A percentile compares a stretch with the other conserved stretches of the same genome.
Conservation (phyloP, 2,797 vertebrate genomes). For the Neosilurus hyrtlii region DNA sequence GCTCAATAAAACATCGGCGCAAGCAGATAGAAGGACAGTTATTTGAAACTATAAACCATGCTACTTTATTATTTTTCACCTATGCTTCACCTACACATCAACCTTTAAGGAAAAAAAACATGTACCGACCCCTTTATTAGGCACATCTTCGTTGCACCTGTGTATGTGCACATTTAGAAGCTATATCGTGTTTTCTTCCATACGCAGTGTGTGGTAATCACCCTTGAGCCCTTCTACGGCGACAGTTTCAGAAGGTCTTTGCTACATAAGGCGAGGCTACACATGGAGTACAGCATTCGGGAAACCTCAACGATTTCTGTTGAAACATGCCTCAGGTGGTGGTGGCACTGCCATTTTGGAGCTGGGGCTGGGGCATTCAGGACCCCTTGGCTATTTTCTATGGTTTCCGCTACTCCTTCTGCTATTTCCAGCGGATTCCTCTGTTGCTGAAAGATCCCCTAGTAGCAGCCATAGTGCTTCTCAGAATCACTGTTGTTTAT, state of each 20-base stretch:
- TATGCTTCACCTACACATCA: not conserved
- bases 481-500: too few relatives aligned
- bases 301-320: too few relatives aligned
- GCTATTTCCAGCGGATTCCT: too few relatives aligned
- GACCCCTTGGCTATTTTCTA: too few relatives aligned
- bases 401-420: too few relatives aligned
- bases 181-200: not conserved
- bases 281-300: too few relatives aligned
- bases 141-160: not conserved
- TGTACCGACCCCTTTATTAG: not conserved
- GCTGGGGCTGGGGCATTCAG: too few relatives aligned
- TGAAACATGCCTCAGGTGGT: too few relatives aligned
- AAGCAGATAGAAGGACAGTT: not conserved
- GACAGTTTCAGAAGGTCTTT: not conserved
- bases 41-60: constrained; percentile 13
- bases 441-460: too few relatives aligned
- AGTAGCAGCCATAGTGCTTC: too few relatives aligned
- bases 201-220: not conserved
- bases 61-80: not conserved
- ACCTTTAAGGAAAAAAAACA: not conserved
- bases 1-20: not conserved
- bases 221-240: not conserved
- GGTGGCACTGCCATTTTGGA: too few relatives aligned
- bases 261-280: too few relatives aligned
- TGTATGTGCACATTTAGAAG: not conserved